Base-by-base conservation (phyloP, 2,888 invertebrate genomes). In the Eupithecia vulgata region DNA sequence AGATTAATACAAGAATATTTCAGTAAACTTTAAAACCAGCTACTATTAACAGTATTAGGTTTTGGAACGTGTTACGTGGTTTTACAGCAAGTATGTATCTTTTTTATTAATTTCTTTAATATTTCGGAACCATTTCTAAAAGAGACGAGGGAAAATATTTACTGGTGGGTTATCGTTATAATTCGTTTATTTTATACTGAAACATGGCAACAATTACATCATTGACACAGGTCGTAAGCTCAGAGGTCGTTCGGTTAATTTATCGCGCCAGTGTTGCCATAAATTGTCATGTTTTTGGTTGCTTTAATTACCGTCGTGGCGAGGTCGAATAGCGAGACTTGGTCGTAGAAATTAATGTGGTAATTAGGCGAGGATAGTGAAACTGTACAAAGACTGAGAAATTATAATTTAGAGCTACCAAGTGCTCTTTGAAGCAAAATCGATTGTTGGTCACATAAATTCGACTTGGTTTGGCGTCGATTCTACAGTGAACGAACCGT, bases 251-350 rank as follows among this genome's bases (percentile, higher is more conserved):
- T 82, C 73, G 75, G 82, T 81, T 82, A 87, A 87, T 88, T 88
- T 87, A 89, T 86, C 70, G 81, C 77, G 68, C 82, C 62, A 82
- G 84, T 87, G 84, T 86, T 86, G 84, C 88, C 85, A 89, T 88
- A 87, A 88, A 88, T 87, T 85, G 82, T 78, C 80, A 75, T 83
- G 87, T 86, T 86, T 75, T 84, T 84, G 85, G 83, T 84, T 82
- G 85, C 80, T 88, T 86, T 87, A 89, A 89, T 89, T 88, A 84
- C 85, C 80, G 80, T 76, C 79, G 77, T 84, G 86, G 85, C 82
- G 83, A 79, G 75, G 76, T 76, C 82, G 81, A 84, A 85, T 83
- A 85, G 81, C 80, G 82, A 80, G 84, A 84, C 83, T 82, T 79
- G 73, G 77, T 74, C 74, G 78, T 78, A 81, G 78, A 83, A 88